phyloP scores from a whole-genome alignment of 1,140 invertebrate species.

The Acromyrmex heyeri region DNA sequence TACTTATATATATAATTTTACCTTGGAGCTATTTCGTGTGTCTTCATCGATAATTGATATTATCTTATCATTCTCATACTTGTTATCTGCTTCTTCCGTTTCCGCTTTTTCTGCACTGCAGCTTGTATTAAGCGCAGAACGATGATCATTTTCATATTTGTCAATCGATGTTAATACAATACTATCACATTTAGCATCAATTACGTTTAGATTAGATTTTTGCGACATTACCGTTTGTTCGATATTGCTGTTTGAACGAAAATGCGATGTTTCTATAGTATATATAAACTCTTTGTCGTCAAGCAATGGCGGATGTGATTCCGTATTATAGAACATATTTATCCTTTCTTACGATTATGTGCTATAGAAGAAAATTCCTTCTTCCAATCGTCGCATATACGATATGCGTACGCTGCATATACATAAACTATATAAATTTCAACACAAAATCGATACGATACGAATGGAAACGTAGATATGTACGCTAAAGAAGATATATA shows the following conservation, averaged over 20 bases:
- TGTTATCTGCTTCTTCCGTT: background rate
- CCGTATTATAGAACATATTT: conserved; percentile 8
- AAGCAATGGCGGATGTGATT: background rate
- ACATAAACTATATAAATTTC: background rate
- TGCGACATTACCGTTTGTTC: conserved; percentile 4
- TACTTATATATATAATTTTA: background rate
- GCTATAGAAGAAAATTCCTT: background rate
- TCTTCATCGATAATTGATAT: background rate
- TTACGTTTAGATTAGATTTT: background rate
- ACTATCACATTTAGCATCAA: background rate
- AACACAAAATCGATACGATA: background rate
- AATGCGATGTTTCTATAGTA: background rate
- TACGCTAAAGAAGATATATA: no score
- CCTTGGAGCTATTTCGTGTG: background rate
- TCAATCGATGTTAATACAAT: background rate
- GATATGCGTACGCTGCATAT: background rate
- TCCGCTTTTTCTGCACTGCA: background rate
- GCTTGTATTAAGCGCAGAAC: background rate
- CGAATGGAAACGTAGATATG: background rate
- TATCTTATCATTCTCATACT: background rate
- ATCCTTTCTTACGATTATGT: background rate
- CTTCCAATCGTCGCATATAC: background rate
- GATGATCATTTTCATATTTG: background rate
- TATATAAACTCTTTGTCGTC: background rate
- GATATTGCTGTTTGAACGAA: background rate